Evolutionary conservation across 1,140 invertebrate genomes (phyloP), one percentile per base, ranked within the genome.

Genomic region (Drosophila parabipectinata): DNA sequence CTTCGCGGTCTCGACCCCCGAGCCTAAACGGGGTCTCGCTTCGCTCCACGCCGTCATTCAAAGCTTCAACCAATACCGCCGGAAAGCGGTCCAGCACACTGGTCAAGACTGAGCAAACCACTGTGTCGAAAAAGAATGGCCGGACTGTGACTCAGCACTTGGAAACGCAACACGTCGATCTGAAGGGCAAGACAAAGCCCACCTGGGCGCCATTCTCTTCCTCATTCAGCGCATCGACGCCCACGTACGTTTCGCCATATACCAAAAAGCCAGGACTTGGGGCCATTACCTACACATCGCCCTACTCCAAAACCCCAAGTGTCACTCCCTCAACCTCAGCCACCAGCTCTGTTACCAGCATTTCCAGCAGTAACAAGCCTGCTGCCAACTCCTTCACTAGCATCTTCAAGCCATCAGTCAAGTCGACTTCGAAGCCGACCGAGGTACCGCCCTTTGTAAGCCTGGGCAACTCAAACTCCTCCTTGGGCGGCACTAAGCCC

Each of bases 91-190:
- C 81, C 39, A 89, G 75, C 56, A 88, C 88, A 1, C 4, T 90
- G 21, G 53, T 75, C 0, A 73, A 87, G 34, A 78, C 51, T 12
- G 72, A 89, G 18, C 76, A 89, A n/a, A 90, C 85, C 10, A 81
- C 79, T 1, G 61, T 90, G 26, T 76, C 85, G 6, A 72, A 90
- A 41, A 91, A 84, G 34, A 76, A 88, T 45, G 90, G 90, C 7
- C 52, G 68, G n/a, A 88, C 28, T 4, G 64, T 90, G 3, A 91
- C 85, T 0, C 77, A 85, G 47, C 78, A 72, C 12, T 67, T 85
- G 39, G 85, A 91, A 50, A 72, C 80, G 8, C 59, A 79, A 3
- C 69, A 62, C 0, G 69, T 90, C 5, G 80, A 81, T 44, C 63
- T 91, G 2, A 83, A 68, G 14, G 64, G 64, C 3, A 79, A 61